These are phyloP conservation scores for Paradisaea rubra DNA, from an alignment of 2,113 vertebrate genomes.

Conservation along the genomic window DNA sequence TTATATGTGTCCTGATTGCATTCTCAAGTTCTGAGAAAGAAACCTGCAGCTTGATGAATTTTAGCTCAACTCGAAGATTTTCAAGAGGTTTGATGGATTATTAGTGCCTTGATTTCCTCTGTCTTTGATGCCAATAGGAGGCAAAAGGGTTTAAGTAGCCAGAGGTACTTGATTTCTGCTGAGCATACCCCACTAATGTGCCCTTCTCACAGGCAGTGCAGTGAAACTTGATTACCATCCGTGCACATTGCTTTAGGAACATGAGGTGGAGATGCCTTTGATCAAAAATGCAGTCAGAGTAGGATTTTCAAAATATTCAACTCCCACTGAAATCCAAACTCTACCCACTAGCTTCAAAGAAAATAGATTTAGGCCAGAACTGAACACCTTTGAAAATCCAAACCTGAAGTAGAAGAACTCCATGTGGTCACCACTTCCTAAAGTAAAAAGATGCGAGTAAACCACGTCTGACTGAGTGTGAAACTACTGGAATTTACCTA, in stretches of 20 bases:
- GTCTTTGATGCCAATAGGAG: background rate
- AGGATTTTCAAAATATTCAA: background rate
- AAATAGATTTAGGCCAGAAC: background rate
- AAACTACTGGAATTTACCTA: background rate
- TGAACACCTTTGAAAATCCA: background rate
- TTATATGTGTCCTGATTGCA: background rate
- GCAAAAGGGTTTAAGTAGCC: background rate
- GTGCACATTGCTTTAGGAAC: background rate
- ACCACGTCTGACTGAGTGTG: background rate
- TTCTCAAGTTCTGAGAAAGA: background rate
- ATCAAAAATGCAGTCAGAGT: background rate
- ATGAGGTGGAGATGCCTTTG: background rate
- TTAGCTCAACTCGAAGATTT: background rate
- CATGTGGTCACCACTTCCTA: background rate
- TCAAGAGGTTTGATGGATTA: background rate
- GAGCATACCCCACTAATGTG: accelerated
- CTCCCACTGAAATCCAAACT: background rate
- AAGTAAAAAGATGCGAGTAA: background rate
- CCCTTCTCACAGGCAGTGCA: background rate
- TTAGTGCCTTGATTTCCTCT: background rate
- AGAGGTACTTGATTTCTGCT: background rate
- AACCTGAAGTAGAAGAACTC: background rate
- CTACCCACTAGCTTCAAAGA: background rate
- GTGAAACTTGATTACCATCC: background rate
- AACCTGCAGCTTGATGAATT: background rate